These are phyloP conservation scores for Eumeta japonica DNA, from an alignment of 1,140 invertebrate genomes.

Conservation along the genomic window DNA sequence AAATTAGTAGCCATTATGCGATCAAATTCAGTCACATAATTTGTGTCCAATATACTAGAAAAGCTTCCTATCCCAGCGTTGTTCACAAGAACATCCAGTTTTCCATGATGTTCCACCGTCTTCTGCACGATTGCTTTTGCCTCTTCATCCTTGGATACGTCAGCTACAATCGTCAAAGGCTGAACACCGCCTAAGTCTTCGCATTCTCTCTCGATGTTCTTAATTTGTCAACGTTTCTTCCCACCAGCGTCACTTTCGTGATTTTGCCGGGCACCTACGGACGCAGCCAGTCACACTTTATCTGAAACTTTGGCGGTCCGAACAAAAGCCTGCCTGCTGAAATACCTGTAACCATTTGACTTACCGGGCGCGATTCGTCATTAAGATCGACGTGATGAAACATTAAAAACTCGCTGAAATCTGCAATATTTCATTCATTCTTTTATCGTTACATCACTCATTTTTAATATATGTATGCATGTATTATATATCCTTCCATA, in stretches of 20 bases:
- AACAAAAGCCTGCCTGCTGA: no score
- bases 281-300: no score
- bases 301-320: no score
- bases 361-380: no score
- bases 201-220: constrained; percentile 3
- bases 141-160: constrained; percentile 64
- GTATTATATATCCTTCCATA: no score
- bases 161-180: constrained; percentile 56
- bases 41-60: constrained; percentile 65
- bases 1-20: constrained; percentile 67
- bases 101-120: constrained; percentile 58
- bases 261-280: no score
- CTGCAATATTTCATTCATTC: no score
- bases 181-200: constrained; percentile 24
- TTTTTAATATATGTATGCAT: no score
- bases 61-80: constrained; percentile 69
- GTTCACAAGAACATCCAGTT: constrained; percentile 68
- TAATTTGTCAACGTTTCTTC: constrained; percentile 8
- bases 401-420: no score
- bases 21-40: constrained; percentile 61
- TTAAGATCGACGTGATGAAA: no score
- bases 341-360: no score
- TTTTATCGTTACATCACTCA: no score
- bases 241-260: constrained; percentile 5
- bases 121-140: constrained; percentile 58